Evolutionary conservation across 2,797 vertebrate species (phyloP), one percentile per base, ranked within the genome.

Genomic region (Aotus griseimembra): DNA sequence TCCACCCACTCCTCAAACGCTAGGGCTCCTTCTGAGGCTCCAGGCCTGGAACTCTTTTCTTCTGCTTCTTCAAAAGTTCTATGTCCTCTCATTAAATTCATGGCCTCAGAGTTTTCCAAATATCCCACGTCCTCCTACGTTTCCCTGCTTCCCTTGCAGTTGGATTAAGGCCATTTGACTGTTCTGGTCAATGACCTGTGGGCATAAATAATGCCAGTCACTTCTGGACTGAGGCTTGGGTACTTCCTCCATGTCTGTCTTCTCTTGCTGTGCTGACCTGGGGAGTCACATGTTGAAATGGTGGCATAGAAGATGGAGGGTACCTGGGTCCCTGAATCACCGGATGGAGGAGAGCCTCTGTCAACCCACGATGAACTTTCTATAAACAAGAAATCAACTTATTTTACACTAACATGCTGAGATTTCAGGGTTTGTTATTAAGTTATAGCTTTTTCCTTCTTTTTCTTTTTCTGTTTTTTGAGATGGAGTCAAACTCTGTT

Each of bases 71-170:
- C 22, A 14, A 33, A 55, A 57, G 28, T 72, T 46, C 58, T 61
- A 4, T 1, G 81, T 19, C n/a, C 10, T 46, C 15, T 50, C 86
- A 73, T 4, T 30, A 41, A 72, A 83, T 8, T 20, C 1, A 4
- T 7, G 12, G 39, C 44, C 33, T 90, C 61, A 20, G 87, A 1
- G 1, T 55, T 76, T 82, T 20, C 73, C 33, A 20, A 12, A 22
- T 14, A 22, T 0, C 12, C 61, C 1, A 0, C 2, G 33, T 4
- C 26, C 33, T 33, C 14, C 4, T 11, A 11, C 2, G 0, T 20
- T 33, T 81, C 67, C 41, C 93, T 20, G 58, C 26, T 22, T 33
- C 79, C 86, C 22, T 48, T 79, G 73, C 39, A 5, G 64, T 15
- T 15, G 39, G 73, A 20, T 10, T 13, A 44, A 84, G 48, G 72